Conservation (phyloP, 2,113 vertebrate species). For the Gallinago undulata region DNA sequence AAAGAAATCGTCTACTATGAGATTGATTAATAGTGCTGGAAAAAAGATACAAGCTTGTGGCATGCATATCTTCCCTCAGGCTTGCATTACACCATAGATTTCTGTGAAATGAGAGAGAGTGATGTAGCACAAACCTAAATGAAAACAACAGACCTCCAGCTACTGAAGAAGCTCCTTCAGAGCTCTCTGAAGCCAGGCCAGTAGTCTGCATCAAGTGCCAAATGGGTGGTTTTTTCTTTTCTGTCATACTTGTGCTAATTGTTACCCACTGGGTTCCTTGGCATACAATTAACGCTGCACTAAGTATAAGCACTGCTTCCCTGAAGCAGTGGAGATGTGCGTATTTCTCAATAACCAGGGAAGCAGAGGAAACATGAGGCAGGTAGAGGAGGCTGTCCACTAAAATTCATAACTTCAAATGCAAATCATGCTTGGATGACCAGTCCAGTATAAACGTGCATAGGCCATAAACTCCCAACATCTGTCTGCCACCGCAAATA, state of each 20-base stretch:
- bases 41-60: not conserved
- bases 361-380: not conserved
- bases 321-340: not conserved
- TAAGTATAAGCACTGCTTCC: not conserved
- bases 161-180: not conserved
- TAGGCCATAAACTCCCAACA: not conserved
- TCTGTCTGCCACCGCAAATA: not conserved
- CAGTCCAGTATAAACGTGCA: not conserved
- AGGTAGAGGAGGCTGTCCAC: not conserved
- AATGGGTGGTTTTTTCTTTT: not conserved
- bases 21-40: not conserved
- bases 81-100: not conserved
- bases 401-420: not conserved
- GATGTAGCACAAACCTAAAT: not conserved
- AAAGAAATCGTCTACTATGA: not conserved
- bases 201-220: not conserved
- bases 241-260: not conserved
- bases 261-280: not conserved
- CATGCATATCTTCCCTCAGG: not conserved
- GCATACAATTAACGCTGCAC: not conserved
- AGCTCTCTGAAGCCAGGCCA: not conserved
- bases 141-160: not conserved
- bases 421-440: not conserved
- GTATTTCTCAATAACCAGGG: not conserved
- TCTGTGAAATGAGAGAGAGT: not conserved